phyloP scores from a whole-genome alignment of 1,140 invertebrate species.

The Drosophila orena region DNA sequence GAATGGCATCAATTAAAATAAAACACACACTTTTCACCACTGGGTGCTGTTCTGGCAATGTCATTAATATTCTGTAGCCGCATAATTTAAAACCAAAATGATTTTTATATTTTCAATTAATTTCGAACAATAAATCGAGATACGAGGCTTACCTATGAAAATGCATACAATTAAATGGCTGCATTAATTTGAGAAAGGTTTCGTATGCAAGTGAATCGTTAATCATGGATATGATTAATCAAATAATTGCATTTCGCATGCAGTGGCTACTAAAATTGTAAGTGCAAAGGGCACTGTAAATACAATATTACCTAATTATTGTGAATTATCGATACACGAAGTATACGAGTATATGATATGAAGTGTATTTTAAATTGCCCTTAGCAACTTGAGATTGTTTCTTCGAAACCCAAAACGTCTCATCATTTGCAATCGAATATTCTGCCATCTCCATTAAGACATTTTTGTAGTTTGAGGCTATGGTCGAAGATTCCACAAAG shows the following conservation, averaged over 20 bases:
- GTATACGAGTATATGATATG: too few relatives aligned
- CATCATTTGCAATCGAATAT: conserved; percentile 36
- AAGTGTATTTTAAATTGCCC: too few relatives aligned
- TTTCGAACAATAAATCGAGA: conserved; percentile 56
- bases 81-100: conserved; percentile 59
- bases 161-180: conserved; percentile 27
- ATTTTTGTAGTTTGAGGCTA: conserved; percentile 40
- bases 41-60: conserved; percentile 24
- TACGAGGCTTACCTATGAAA: conserved; percentile 13
- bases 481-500: conserved; percentile 18
- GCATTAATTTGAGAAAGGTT: conserved; percentile 32
- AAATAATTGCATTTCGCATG: conserved; percentile 19
- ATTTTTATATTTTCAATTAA: conserved; percentile 48
- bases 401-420: conserved; percentile 25
- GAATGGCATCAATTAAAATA: conserved; percentile 59
- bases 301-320: too few relatives aligned
- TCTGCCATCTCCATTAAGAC: conserved; percentile 20
- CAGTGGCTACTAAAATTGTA: background rate
- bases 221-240: conserved; percentile 26
- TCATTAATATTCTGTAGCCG: conserved; percentile 55
- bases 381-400: background rate
- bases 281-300: too few relatives aligned
- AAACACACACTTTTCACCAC: conserved; percentile 47
- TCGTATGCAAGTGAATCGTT: conserved; percentile 33
- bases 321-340: too few relatives aligned